Evolutionary conservation across 1,140 invertebrate genomes (phyloP), one percentile per base, ranked within the genome.

Genomic region (Eciton burchellii): DNA sequence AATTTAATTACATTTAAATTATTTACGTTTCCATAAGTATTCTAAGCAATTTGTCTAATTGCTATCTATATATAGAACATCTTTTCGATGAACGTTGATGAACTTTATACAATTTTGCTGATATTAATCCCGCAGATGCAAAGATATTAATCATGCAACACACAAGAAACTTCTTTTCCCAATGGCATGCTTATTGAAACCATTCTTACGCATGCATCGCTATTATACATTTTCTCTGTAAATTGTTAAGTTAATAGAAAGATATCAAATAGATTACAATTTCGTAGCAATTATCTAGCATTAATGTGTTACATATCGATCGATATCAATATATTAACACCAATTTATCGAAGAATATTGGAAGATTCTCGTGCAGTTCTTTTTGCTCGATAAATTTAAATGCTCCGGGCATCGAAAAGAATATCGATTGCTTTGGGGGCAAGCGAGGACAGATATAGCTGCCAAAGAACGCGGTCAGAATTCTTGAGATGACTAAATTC

Each of bases 351-450:
- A 47, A 73, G 60, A 59, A 12, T 3, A 11, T 47, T 0, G 26
- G n/a, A 43, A 45, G 12, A 43, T 19, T 21, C 21, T 24, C 8
- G 26, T 59, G 24, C 43, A 49, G 3, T 24, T 74, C 11, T 3
- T 6, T n/a, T 62, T 41, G 19, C 26, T 8, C 43, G n/a, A 62
- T 41, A 5, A 74, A 74, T 74, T 74, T 74, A 63, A 59, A 74
- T 41, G 57, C 26, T 8, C 45, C 41, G 29, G 26, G 26, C 14
- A 76, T 74, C 72, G 59, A 63, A 63, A 76, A 63, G 43, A 19
- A 49, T 76, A 76, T 76, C 72, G 72, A 76, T 76, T 76, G 72
- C 45, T 19, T 24, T 26, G n/a, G 49, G 35, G 59, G 26, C 59
- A 63, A 63, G 43, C 43, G 72, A 76, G 45, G 59, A 76, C 43